Conservation (phyloP, 2,888 invertebrate species). For the Drosophila phalerata region DNA sequence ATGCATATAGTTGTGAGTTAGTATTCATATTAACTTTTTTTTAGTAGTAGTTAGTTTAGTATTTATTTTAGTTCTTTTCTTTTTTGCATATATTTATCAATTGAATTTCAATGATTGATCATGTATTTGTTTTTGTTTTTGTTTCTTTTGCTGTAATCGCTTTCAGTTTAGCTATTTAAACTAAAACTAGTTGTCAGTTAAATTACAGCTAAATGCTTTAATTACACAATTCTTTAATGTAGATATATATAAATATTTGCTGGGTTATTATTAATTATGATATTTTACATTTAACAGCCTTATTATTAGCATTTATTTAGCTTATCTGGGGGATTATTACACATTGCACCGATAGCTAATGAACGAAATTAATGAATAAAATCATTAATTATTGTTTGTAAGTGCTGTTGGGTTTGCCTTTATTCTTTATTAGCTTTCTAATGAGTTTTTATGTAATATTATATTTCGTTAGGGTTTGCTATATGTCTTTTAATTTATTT, state of each 20-base stretch:
- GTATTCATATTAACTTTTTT: constrained; percentile 42
- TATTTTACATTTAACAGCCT: constrained; percentile 85
- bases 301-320: constrained; percentile 82
- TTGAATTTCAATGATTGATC: constrained; percentile 69
- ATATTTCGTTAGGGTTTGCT: constrained; percentile 59
- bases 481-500: constrained; percentile 19
- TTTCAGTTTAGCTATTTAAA: constrained; percentile 67
- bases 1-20: constrained; percentile 23
- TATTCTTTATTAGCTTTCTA: constrained; percentile 26
- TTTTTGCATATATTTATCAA: constrained; percentile 65
- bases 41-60: constrained; percentile 50
- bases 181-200: constrained; percentile 74
- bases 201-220: constrained; percentile 77
- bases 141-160: constrained; percentile 14
- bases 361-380: constrained; percentile 32
- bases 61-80: constrained; percentile 64
- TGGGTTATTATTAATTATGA: constrained; percentile 71
- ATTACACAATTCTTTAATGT: constrained; percentile 72
- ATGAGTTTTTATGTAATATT: constrained; percentile 23
- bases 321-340: constrained; percentile 72
- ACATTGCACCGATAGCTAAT: constrained; percentile 54
- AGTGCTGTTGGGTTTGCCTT: constrained; percentile 55
- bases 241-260: constrained; percentile 18
- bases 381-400: constrained; percentile 42
- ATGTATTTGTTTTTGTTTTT: constrained; percentile 30